Evolutionary conservation across 2,797 vertebrate species (phyloP).

Genomic region (Enteromius trimaculatus): DNA sequence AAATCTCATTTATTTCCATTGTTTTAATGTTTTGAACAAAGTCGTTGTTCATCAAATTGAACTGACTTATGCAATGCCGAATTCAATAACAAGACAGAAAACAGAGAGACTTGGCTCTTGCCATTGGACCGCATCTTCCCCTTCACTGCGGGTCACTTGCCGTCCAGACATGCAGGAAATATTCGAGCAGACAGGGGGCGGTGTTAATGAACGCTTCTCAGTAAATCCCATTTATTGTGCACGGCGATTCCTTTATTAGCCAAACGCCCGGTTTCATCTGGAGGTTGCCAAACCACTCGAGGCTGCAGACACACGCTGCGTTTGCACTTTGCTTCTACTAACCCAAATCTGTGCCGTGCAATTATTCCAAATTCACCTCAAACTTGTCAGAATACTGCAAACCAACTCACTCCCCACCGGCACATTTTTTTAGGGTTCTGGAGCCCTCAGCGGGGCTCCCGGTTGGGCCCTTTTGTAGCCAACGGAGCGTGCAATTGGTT

Average conservation of each 20-base stretch:
- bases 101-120: slow-evolving; percentile 20
- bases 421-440: slow-evolving; percentile 56
- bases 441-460: slow-evolving; percentile 58
- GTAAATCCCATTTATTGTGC: slow-evolving; percentile 45
- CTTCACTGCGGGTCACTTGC: slow-evolving; percentile 26
- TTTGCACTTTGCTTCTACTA: slow-evolving; percentile 57
- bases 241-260: slow-evolving; percentile 40
- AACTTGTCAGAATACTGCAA: slow-evolving; percentile 42
- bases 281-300: not conserved
- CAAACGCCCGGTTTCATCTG: slow-evolving; percentile 16
- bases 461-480: slow-evolving; percentile 64
- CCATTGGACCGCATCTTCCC: slow-evolving; percentile 40
- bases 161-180: slow-evolving; percentile 36
- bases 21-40: slow-evolving; percentile 11
- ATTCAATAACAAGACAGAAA: slow-evolving; percentile 44
- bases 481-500: slow-evolving; percentile 70
- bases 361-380: slow-evolving; percentile 52
- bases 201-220: slow-evolving; percentile 30
- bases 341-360: slow-evolving; percentile 62
- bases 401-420: slow-evolving; percentile 52
- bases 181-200: slow-evolving; percentile 26
- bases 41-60: slow-evolving; percentile 5
- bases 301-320: slow-evolving; percentile 8
- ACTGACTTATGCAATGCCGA: slow-evolving; percentile 2
- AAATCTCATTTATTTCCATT: not conserved